Conservation (phyloP, 2,113 vertebrate genomes). For the Condylura cristata region DNA sequence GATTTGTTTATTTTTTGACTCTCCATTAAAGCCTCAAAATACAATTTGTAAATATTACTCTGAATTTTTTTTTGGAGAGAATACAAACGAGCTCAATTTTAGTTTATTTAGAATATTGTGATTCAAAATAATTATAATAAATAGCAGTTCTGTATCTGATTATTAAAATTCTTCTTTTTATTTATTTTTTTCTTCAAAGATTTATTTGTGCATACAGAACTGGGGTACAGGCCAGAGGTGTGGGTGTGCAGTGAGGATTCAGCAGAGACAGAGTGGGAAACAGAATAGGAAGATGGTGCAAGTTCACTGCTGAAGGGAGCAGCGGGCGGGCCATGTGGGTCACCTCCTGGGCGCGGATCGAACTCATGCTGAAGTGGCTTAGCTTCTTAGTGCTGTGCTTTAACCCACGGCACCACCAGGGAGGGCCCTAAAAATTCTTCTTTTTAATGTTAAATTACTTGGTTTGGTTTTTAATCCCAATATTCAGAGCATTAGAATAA, state of each 20-base stretch:
- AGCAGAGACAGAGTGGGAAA: too few species aligned
- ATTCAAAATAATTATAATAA: conserved; percentile 27
- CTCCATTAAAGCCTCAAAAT: neutral
- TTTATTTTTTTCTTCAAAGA: too few species aligned
- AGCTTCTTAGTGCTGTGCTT: too few species aligned
- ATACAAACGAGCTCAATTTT: neutral
- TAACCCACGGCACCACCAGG: too few species aligned
- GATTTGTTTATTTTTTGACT: neutral
- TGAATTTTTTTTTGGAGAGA: conserved; percentile 34
- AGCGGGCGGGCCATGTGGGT: too few species aligned
- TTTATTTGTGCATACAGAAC: too few species aligned
- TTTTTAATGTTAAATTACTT: neutral
- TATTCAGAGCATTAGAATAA: neutral
- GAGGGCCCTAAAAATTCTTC: neutral
- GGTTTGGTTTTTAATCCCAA: neutral
- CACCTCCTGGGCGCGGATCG: too few species aligned
- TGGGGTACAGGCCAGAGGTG: too few species aligned
- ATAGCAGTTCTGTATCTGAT: neutral
- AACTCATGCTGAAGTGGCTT: too few species aligned
- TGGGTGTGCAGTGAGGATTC: too few species aligned
- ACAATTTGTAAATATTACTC: neutral
- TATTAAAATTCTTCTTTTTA: neutral
- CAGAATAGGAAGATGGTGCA: too few species aligned
- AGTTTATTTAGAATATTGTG: neutral
- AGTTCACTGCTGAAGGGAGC: too few species aligned